Percentiles rank a stretch among this genome's conserved stretches.
Conservation (phyloP, 2,888 invertebrate genomes). For the Lydus trimaculatus region DNA sequence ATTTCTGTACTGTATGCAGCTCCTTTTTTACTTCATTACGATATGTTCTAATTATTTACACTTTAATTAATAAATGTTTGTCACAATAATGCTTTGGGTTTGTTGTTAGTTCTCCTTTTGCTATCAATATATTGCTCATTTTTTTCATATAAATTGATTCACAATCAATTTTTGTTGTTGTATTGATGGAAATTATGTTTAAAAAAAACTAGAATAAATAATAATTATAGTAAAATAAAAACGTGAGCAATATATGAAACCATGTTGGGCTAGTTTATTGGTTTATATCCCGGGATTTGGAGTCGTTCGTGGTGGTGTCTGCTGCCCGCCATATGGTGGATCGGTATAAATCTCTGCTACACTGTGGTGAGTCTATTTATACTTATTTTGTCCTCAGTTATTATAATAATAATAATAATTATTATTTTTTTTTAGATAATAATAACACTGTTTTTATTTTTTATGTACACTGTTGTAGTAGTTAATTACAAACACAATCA, state of each 20-base stretch:
- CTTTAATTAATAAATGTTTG: conserved; percentile 62
- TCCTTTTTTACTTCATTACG: conserved; percentile 47
- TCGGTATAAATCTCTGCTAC: conserved; percentile 59
- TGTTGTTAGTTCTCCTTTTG: conserved; percentile 60
- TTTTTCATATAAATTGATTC: too few relatives aligned
- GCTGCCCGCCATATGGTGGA: conserved; percentile 58
- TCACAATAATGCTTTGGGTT: conserved; percentile 63
- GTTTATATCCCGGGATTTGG: conserved; percentile 56
- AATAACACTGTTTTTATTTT: conserved; percentile 37
- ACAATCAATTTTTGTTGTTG: not conserved
- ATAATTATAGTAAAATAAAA: conserved; percentile 24
- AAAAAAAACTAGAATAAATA: not conserved
- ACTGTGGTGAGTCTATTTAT: conserved; percentile 61
- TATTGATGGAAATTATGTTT: not conserved
- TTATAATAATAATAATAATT: not conserved
- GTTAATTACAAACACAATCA: not conserved
- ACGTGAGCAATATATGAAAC: conserved; percentile 50
- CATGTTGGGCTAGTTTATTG: conserved; percentile 58
- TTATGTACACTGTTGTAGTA: conserved; percentile 38
- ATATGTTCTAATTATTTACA: conserved; percentile 60
- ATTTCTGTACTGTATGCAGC: conserved; percentile 53
- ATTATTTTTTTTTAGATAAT: conserved; percentile 21
- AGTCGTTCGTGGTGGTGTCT: conserved; percentile 60
- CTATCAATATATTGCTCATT: conserved; percentile 48
- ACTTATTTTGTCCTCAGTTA: conserved; percentile 50